Base-by-base conservation (phyloP, 64 coral and sea anemone species). In the Stichodactyla helianthus region DNA sequence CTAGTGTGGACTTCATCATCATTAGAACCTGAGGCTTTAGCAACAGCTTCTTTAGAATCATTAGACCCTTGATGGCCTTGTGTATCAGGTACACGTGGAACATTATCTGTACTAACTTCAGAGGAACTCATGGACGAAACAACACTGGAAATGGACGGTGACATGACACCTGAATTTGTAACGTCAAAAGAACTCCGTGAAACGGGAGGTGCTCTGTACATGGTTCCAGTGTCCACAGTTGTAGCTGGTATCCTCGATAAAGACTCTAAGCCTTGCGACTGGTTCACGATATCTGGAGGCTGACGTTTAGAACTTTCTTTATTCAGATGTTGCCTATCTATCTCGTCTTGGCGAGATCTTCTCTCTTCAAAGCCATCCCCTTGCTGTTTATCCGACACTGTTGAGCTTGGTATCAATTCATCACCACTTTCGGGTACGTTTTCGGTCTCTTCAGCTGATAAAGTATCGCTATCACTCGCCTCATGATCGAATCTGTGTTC, bases 361-460 rank as follows among this genome's bases (percentile, higher is more conserved):
- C 68, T 74, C 23, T 74, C 68, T 74, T 14, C 26, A 31, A 27
- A 31, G 8, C 68, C 68, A 23, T 31, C 10, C 9, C 12, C 22
- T 74, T 2, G n/a, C 13, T 0, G 68, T 31, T 9, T 74, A 74
- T 8, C 27, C 12, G 62, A 65, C 5, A 76, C 54, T n/a, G 93
- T 77, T 11, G 84, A 82, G 27, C 67, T 65, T 10, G 88, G 56
- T 18, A 88, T 65, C 53, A 90, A 83, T 77, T 97, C 95, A 91
- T 97, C 95, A 68, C 92, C 92, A 86, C 95, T 97, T 53, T 93
- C 92, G 0, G 85, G 89, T 15, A 88, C 63, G 83, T 77, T 59
- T 20, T 97, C 95, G n/a, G 87, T 63, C 79, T 97, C 95, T 64
- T 97, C 95, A 19, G 95, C 92, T 35, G 95, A 97, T 50, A 91